Base-by-base conservation (phyloP, 2,113 vertebrate genomes). In the Sebastes schlegelii region DNA sequence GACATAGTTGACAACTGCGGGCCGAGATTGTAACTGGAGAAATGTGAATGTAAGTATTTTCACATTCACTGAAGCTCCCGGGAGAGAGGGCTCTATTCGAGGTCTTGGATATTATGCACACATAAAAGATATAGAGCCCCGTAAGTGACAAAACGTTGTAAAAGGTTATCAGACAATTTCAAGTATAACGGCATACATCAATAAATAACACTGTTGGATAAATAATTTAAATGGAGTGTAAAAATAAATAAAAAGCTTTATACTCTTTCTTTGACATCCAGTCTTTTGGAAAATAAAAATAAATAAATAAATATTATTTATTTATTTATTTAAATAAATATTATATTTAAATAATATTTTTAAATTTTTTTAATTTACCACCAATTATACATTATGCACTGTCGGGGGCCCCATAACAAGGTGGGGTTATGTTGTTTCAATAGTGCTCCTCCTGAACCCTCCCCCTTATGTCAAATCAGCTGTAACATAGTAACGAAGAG, bases 11-110 rank as follows among this genome's bases (percentile, higher is more conserved):
- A 92, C 89, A 87, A 89, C 60, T 83, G 76, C 61, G 42, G 73
- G 78, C 86, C 12, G 87, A 93, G 91, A 95, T 91, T 92, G 89
- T 91, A 94, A 93, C 90, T 54, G 84, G 89, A 91, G 88, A 90
- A 82, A 91, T 92, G 86, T 82, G 82, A 82, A 85, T 87, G 84
- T 84, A 83, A 88, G 83, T 88, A 86, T 91, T 94, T 93, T 83
- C 77, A 89, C 63, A 61, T 88, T 86, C 76, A n/a, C 71, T 79
- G 67, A 54, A 61, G 74, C 86, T 88, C 84, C 67, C 71, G 19
- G 55, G 78, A 79, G 72, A 77, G 21, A 66, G n/a, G 55, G 43
- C 67, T 83, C 21, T 40, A 3, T 51, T 9, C 21, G 48, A 84
- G 57, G 78, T 71, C 46, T 71, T 70, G 55, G 52, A 57, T 74